A percentile compares a stretch with the other conserved stretches of the same genome.
Evolutionary conservation across 2,888 invertebrate genomes (phyloP).

Genomic region (Sinohyriopsis cumingii): DNA sequence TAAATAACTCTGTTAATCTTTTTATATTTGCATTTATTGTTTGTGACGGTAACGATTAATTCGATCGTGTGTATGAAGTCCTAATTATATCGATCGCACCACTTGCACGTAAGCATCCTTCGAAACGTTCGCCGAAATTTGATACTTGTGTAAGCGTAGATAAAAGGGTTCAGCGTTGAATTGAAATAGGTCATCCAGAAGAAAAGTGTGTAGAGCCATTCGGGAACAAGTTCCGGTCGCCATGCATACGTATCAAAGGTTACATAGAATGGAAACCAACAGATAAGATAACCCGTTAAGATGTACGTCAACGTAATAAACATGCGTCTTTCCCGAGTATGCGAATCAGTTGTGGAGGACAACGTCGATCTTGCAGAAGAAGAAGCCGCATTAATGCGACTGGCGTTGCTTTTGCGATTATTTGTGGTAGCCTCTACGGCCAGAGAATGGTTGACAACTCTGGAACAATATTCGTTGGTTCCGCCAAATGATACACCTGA

Average conservation of each 20-base stretch:
- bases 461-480: no score
- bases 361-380: no score
- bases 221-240: slow-evolving; percentile 38
- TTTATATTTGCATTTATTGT: no score
- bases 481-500: no score
- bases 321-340: slow-evolving; percentile 25
- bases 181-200: slow-evolving; percentile 47
- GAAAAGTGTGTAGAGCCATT: slow-evolving; percentile 37
- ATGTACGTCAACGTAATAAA: slow-evolving; percentile 44
- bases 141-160: slow-evolving; percentile 42
- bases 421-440: no score
- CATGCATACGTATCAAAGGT: slow-evolving; percentile 43
- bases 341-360: background rate
- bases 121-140: slow-evolving; percentile 36
- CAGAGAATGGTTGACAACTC: no score
- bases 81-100: background rate
- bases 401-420: no score
- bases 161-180: slow-evolving; percentile 42
- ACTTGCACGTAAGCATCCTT: slow-evolving; percentile 21
- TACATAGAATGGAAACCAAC: slow-evolving; percentile 47
- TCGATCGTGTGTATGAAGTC: no score
- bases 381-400: no score
- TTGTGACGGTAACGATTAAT: no score
- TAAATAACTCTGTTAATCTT: no score
- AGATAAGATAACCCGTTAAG: slow-evolving; percentile 31